Conservation (phyloP, 2,113 vertebrate species). For the Colaptes auratus region DNA sequence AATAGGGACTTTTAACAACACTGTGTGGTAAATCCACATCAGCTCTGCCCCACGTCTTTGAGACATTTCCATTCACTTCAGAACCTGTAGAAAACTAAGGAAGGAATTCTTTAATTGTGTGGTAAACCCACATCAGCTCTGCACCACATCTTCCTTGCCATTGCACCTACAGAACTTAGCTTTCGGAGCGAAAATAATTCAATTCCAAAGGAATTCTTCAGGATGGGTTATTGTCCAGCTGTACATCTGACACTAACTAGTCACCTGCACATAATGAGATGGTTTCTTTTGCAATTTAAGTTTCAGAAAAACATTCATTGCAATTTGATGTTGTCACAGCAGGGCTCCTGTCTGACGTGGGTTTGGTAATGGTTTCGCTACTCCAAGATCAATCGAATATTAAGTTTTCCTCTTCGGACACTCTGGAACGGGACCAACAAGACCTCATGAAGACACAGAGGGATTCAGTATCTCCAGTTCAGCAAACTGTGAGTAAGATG, state of each 20-base stretch:
- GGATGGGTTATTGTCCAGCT: neutral
- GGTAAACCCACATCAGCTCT: neutral
- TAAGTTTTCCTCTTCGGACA: slow-evolving; percentile 69
- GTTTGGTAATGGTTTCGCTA: slow-evolving; percentile 77
- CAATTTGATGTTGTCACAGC: slow-evolving; percentile 31
- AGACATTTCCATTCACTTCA: too few relatives aligned
- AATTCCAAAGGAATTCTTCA: neutral
- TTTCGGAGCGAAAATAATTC: neutral
- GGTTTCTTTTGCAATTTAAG: neutral
- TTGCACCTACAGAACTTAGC: neutral
- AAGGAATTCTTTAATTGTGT: neutral
- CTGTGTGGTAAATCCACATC: accelerated
- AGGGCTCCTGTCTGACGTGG: slow-evolving; percentile 66
- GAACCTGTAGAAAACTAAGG: too few relatives aligned
- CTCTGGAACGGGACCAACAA: slow-evolving; percentile 74
- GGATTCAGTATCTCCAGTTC: slow-evolving; percentile 71
- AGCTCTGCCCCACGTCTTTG: neutral
- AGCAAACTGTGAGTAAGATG: slow-evolving; percentile 74
- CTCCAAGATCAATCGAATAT: slow-evolving; percentile 77
- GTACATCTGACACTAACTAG: neutral
- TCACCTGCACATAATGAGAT: neutral
- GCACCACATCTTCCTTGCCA: neutral
- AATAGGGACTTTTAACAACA: neutral
- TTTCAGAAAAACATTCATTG: neutral
- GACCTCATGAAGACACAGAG: slow-evolving; percentile 78